Conservation (phyloP, 2,113 vertebrate genomes). For the Mormoops blainvillei region DNA sequence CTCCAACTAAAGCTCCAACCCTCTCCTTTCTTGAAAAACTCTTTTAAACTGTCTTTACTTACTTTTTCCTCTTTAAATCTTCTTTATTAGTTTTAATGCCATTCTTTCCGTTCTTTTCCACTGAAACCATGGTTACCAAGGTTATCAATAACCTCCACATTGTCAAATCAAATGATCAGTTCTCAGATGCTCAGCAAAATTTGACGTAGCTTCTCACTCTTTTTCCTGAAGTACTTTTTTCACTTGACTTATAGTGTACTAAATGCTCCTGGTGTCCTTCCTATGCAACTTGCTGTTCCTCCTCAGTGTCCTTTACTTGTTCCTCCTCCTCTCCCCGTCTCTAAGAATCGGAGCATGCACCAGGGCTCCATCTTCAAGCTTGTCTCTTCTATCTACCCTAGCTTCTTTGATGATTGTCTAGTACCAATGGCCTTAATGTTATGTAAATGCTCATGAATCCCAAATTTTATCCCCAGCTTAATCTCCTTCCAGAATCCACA, state of each 20-base stretch:
- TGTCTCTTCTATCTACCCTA: neutral
- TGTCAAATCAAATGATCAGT: neutral
- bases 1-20: neutral
- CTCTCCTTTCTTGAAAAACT: neutral
- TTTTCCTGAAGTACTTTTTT: neutral
- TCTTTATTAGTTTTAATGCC: neutral
- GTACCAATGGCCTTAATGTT: neutral
- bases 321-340: neutral
- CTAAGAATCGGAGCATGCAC: neutral
- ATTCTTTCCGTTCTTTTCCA: neutral
- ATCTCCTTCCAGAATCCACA: neutral
- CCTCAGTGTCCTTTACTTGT: neutral
- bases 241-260: neutral
- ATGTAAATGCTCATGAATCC: neutral
- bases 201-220: neutral
- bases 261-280: neutral
- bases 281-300: neutral
- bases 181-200: neutral
- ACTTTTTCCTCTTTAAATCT: neutral
- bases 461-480: neutral
- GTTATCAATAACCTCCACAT: neutral
- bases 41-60: neutral
- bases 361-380: neutral
- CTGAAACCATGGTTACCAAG: neutral
- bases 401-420: neutral